These are phyloP conservation scores for Leptinotarsa lineolata DNA, from an alignment of 1,140 invertebrate species.

Conservation along the genomic window DNA sequence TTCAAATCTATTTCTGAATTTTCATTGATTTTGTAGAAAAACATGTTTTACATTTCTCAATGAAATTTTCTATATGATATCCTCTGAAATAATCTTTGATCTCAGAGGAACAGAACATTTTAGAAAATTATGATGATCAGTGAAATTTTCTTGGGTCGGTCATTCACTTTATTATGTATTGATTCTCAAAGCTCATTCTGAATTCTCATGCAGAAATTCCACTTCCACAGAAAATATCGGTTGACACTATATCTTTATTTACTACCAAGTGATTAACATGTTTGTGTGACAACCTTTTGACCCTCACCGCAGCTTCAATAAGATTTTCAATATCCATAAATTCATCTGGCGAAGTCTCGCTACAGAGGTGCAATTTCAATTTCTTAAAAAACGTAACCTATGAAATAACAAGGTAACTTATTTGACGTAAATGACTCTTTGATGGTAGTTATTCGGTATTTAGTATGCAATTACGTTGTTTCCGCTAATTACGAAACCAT, in stretches of 20 bases:
- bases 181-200: too few species aligned
- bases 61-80: too few species aligned
- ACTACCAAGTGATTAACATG: neutral
- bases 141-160: too few species aligned
- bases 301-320: neutral
- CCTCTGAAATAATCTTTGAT: too few species aligned
- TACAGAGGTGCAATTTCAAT: neutral
- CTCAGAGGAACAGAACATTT: too few species aligned
- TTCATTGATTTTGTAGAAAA: too few species aligned
- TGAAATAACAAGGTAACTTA: conserved; percentile 1
- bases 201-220: too few species aligned
- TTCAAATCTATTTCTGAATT: too few species aligned
- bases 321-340: conserved; percentile 1
- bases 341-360: neutral
- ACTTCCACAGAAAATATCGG: neutral
- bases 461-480: conserved; percentile 14
- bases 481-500: conserved; percentile 1
- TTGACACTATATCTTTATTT: neutral
- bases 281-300: neutral
- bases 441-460: conserved; percentile 9
- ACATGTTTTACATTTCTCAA: too few species aligned
- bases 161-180: too few species aligned
- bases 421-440: conserved; percentile 6
- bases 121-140: too few species aligned
- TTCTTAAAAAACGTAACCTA: neutral